phyloP scores from a whole-genome alignment of 2,888 invertebrate genomes.

The Phragmatobia fuliginosa region DNA sequence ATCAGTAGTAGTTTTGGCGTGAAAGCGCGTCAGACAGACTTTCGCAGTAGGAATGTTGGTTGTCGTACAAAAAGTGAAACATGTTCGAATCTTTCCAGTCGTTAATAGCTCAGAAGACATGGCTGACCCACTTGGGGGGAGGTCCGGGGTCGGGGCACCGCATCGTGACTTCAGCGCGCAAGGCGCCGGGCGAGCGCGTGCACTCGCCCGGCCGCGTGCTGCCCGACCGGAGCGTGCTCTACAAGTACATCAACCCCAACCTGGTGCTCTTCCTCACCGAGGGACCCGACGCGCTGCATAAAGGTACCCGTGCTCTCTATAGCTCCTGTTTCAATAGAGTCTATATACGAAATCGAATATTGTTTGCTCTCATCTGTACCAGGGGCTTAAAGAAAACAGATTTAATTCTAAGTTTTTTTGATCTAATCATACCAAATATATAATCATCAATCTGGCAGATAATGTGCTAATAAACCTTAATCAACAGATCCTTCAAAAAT shows the following conservation, averaged over 20 bases:
- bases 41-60: too few relatives aligned
- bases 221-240: constrained; percentile 97
- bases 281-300: constrained; percentile 91
- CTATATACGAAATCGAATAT: too few relatives aligned
- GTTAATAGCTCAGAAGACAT: constrained; percentile 88
- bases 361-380: too few relatives aligned
- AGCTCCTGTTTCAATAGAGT: background rate
- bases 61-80: background rate
- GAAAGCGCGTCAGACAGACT: too few relatives aligned
- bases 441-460: too few relatives aligned
- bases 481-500: too few relatives aligned
- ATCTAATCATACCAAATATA: too few relatives aligned
- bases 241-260: constrained; percentile 99
- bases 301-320: too few relatives aligned
- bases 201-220: constrained; percentile 98
- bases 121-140: constrained; percentile 90
- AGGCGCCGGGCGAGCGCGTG: constrained; percentile 90
- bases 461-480: too few relatives aligned
- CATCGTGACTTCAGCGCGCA: constrained; percentile 88
- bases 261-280: constrained; percentile 94
- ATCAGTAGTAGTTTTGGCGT: too few relatives aligned
- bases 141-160: constrained; percentile 85
- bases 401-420: too few relatives aligned
- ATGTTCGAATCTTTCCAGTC: constrained; percentile 68
- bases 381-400: too few relatives aligned